Evolutionary conservation across 2,888 invertebrate genomes (phyloP), one percentile per base, ranked within the genome.

Genomic region (Drosophila subsilvestris): DNA sequence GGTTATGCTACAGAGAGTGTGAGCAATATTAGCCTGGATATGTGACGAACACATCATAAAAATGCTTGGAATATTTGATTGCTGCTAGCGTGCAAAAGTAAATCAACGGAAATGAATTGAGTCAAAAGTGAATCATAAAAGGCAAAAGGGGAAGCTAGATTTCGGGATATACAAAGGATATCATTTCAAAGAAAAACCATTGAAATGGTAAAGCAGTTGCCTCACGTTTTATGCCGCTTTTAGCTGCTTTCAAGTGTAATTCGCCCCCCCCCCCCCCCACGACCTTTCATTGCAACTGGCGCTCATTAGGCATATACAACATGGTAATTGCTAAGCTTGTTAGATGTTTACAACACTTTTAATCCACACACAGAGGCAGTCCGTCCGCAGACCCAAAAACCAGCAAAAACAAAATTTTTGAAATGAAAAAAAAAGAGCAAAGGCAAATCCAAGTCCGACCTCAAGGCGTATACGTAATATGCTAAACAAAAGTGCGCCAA

Each of bases 401-500:
- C 25, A 37, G 45, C 50, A 48, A 37, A 61, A 44, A 29, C 8
- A 32, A 43, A 50, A n/a, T 27, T 18, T 22, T 3, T 22, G 22
- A 25, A 25, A 25, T 29, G 14, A 55, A 56, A 60, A 55, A 43
- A 20, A 53, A 8, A 37, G 8, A n/a, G 54, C 43, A 25, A 4
- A 25, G 25, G 44, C 48, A 51, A 55, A 42, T 54, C 43, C 62
- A 18, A 54, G 43, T 18, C 6, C 44, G 25, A 29, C 55, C 66
- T 54, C 63, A 49, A 51, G 73, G 61, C 62, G 66, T 60, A 54
- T 74, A 58, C 67, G 58, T 76, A 75, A 79, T 81, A 74, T 74
- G 70, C 74, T 74, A 78, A 84, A 83, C 89, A 86, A 87, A 84
- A 88, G 88, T 86, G 83, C 88, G 80, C 89, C 89, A 88, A 89